Evolutionary conservation across 2,888 invertebrate genomes (phyloP).

Genomic region (Dryobota labecula): DNA sequence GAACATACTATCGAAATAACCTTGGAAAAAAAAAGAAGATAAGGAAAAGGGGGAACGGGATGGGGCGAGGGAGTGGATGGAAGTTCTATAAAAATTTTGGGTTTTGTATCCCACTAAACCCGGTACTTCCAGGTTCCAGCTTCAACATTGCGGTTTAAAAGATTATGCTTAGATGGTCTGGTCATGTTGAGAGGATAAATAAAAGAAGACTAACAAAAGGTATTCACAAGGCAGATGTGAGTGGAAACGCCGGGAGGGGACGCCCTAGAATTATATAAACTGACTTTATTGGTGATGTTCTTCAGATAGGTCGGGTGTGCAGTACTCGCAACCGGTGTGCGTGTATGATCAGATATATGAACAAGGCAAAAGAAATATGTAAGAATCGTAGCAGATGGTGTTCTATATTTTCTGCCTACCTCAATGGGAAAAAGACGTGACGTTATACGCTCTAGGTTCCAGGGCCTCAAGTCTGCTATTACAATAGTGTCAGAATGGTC

Average conservation of each 20-base stretch:
- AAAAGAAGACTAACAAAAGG: not conserved
- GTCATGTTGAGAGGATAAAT: not conserved
- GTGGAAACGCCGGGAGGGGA: not conserved
- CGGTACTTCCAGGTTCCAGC: not conserved
- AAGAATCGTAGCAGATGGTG: not conserved
- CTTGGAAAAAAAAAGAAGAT: not conserved
- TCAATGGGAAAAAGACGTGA: not conserved
- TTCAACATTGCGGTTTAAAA: not conserved
- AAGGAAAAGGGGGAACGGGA: not conserved
- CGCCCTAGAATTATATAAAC: too few relatives aligned
- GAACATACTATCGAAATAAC: not conserved
- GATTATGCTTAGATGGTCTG: too few relatives aligned
- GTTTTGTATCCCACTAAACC: not conserved
- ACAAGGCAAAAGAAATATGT: not conserved
- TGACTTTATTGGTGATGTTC: not conserved
- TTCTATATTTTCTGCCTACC: not conserved
- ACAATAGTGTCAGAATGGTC: too few relatives aligned
- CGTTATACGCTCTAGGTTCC: not conserved
- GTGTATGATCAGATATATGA: not conserved
- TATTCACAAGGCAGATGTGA: not conserved
- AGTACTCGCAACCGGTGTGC: not conserved
- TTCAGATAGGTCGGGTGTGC: not conserved
- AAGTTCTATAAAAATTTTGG: not conserved
- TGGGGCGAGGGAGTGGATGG: too few relatives aligned
- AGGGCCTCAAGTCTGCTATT: too few relatives aligned